Conservation (phyloP, 2,113 vertebrate species). For the Pavo muticus region DNA sequence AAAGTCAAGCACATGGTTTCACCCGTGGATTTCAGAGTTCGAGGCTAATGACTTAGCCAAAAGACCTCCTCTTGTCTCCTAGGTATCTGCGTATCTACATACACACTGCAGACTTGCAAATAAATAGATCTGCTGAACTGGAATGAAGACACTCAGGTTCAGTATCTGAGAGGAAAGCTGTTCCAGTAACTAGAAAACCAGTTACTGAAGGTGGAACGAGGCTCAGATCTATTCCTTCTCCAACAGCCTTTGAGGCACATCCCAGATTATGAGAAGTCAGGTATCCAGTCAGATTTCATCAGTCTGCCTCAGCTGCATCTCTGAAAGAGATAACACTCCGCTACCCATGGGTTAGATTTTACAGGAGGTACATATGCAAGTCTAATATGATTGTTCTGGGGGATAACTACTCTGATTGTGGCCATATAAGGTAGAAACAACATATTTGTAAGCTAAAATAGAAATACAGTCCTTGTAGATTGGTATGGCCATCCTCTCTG, state of each 20-base stretch:
- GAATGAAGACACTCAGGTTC: background rate
- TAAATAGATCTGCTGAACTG: background rate
- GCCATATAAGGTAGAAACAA: background rate
- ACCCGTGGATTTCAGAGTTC: background rate
- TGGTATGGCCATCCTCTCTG: background rate
- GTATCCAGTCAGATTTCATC: background rate
- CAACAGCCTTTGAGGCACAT: background rate
- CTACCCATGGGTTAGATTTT: background rate
- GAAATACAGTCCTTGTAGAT: background rate
- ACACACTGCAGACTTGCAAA: background rate
- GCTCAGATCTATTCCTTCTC: background rate
- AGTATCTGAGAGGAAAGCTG: background rate
- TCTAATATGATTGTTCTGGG: background rate
- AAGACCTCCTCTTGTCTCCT: background rate
- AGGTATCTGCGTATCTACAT: background rate
- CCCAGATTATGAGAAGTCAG: fast-evolving
- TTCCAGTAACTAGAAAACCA: background rate
- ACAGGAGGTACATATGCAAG: background rate
- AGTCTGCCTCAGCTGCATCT: background rate
- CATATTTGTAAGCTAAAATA: background rate
- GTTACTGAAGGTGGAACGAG: background rate
- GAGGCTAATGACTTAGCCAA: background rate
- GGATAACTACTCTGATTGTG: fast-evolving
- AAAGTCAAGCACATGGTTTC: background rate
- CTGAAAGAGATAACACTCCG: background rate